Conservation (phyloP, 2,797 vertebrate genomes). For the Chelmon rostratus region DNA sequence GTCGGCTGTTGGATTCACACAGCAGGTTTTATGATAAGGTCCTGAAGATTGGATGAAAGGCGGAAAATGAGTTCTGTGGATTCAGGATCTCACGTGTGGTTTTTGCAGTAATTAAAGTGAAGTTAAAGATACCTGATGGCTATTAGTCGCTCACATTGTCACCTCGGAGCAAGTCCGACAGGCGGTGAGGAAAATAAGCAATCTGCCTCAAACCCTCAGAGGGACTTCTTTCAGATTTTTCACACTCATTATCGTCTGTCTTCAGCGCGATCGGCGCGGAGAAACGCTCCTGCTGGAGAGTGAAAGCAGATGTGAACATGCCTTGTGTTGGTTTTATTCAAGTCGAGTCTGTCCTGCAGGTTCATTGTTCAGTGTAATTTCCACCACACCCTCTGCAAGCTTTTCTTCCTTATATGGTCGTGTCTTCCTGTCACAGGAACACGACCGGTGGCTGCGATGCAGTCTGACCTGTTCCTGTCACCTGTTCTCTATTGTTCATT, state of each 20-base stretch:
- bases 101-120: conserved; percentile 42
- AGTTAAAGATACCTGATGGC: conserved; percentile 32
- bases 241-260: conserved; percentile 19
- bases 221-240: conserved; percentile 13
- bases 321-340: conserved; percentile 42
- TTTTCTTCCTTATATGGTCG: conserved; percentile 44
- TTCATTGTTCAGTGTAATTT: conserved; percentile 47
- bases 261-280: conserved; percentile 22
- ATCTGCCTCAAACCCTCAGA: conserved; percentile 1
- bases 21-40: conserved; percentile 10
- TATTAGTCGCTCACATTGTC: conserved; percentile 22
- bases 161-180: conserved; percentile 23
- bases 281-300: conserved; percentile 45
- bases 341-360: conserved; percentile 30
- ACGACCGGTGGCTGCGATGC: conserved; percentile 43
- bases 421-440: conserved; percentile 53
- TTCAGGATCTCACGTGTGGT: neutral
- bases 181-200: conserved; percentile 23
- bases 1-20: conserved; percentile 20
- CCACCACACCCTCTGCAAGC: conserved; percentile 50
- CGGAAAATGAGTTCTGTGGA: conserved; percentile 26
- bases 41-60: neutral
- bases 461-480: conserved; percentile 74
- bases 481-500: conserved; percentile 43
- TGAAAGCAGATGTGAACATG: conserved; percentile 13